These are phyloP conservation scores for Zosterops borbonicus DNA, from an alignment of 2,113 vertebrate species.

Conservation along the genomic window DNA sequence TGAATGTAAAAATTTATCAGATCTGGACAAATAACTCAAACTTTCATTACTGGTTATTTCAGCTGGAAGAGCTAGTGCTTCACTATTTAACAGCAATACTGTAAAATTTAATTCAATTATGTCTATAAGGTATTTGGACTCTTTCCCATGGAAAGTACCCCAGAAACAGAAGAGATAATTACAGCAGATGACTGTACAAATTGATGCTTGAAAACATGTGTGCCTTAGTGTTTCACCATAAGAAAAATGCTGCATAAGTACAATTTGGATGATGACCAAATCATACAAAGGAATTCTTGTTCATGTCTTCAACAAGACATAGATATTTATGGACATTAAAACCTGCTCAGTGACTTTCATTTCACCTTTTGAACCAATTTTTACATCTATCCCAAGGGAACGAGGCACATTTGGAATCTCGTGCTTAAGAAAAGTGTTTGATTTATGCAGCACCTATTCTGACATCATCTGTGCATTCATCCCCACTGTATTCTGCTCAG, in stretches of 20 bases:
- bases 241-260: not conserved
- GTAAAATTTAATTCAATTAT: not conserved
- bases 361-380: not conserved
- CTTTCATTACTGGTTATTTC: not conserved
- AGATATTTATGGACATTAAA: not conserved
- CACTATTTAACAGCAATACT: not conserved
- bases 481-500: not conserved
- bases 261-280: not conserved
- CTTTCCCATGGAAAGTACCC: not conserved
- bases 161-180: not conserved
- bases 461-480: not conserved
- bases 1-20: not conserved
- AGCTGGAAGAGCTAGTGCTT: not conserved
- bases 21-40: not conserved
- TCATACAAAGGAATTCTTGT: not conserved
- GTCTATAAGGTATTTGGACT: not conserved
- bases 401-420: not conserved
- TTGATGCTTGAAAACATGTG: not conserved
- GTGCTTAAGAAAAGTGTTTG: not conserved
- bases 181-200: not conserved
- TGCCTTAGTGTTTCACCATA: not conserved
- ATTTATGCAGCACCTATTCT: not conserved
- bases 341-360: not conserved
- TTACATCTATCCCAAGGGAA: not conserved
- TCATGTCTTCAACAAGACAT: not conserved